phyloP scores from a whole-genome alignment of 2,113 vertebrate species.

The Ammospiza caudacuta region DNA sequence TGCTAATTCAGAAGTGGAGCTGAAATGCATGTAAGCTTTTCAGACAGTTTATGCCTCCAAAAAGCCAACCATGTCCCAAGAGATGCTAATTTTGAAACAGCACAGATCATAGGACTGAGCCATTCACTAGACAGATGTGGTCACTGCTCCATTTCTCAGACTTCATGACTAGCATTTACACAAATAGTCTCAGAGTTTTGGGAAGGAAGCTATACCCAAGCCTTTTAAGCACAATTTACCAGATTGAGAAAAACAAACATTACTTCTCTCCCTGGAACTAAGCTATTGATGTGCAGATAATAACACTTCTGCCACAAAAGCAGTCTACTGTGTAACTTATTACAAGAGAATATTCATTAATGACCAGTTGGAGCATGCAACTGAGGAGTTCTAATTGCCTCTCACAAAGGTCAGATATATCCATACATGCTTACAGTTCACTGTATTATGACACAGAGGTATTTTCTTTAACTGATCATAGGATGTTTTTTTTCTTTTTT shows the following conservation, averaged over 20 bases:
- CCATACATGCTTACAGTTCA: not conserved
- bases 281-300: constrained; percentile 4
- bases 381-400: not conserved
- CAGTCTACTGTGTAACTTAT: not conserved
- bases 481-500: not conserved
- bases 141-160: constrained; percentile 18
- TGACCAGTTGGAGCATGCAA: not conserved
- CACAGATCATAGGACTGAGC: constrained; percentile 22
- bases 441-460: not conserved
- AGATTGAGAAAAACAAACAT: constrained; percentile 19
- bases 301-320: not conserved
- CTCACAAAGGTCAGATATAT: not conserved
- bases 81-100: constrained; percentile 49
- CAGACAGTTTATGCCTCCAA: not conserved
- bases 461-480: not conserved
- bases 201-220: constrained; percentile 6
- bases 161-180: constrained; percentile 4
- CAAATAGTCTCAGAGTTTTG: constrained; percentile 7
- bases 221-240: constrained; percentile 6
- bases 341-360: not conserved
- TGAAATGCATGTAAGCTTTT: constrained; percentile 34
- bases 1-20: not conserved
- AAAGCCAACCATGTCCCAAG: constrained; percentile 24
- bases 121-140: constrained; percentile 29
- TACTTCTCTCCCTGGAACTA: constrained; percentile 6